Percentiles rank a stretch among this genome's conserved stretches.
phyloP scores from a whole-genome alignment of 2,113 vertebrate species.

The Lampris incognitus region DNA sequence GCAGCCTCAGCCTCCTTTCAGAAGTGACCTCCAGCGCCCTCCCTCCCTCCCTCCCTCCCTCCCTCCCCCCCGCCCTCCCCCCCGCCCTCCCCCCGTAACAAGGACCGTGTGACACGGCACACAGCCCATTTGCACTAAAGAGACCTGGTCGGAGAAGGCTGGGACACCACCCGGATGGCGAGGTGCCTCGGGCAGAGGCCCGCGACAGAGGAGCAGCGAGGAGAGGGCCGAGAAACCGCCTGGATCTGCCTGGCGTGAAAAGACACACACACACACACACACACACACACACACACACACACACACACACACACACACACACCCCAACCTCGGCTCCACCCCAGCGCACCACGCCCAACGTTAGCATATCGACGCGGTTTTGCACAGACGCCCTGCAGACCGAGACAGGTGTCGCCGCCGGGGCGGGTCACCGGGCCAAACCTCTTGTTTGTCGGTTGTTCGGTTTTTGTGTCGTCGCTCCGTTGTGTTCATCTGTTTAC shows the following conservation, averaged over 20 bases:
- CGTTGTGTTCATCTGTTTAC: constrained; percentile 48
- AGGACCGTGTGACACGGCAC: constrained; percentile 46
- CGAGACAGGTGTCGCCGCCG: constrained; percentile 65
- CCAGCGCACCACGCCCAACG: constrained; percentile 26
- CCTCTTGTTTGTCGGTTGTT: constrained; percentile 18
- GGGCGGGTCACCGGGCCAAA: constrained; percentile 72
- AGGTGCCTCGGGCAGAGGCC: background rate
- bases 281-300: too few species aligned
- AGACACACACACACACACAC: too few species aligned
- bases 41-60: background rate
- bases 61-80: background rate
- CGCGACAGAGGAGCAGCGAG: constrained; percentile 22
- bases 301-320: background rate
- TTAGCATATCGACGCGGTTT: constrained; percentile 65
- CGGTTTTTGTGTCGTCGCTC: constrained; percentile 15
- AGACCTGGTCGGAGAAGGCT: constrained; percentile 55
- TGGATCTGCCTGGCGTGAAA: background rate
- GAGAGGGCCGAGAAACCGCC: constrained; percentile 15
- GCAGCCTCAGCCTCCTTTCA: constrained; percentile 76
- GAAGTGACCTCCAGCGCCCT: constrained; percentile 80
- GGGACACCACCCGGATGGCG: constrained; percentile 23
- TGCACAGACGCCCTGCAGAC: constrained; percentile 80
- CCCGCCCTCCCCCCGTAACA: constrained; percentile 4
- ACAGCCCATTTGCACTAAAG: constrained; percentile 84
- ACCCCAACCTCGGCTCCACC: background rate